A percentile compares a stretch with the other conserved stretches of the same genome.
phyloP scores from a whole-genome alignment of 2,113 vertebrate species.

The Pluvianellus socialis region DNA sequence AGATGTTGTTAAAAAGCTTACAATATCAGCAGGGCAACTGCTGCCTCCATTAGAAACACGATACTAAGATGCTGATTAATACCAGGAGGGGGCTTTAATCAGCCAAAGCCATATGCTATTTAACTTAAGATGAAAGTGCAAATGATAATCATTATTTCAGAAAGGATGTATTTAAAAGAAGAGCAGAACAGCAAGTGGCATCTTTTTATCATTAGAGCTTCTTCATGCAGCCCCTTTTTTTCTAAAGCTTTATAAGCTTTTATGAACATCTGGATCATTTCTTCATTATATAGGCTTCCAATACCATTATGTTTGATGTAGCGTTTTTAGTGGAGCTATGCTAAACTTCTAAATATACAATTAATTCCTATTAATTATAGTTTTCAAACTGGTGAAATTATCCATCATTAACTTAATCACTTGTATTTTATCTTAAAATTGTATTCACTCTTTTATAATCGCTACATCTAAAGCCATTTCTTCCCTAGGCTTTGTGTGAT shows the following conservation, averaged over 20 bases:
- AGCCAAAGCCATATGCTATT: slow-evolving; percentile 76
- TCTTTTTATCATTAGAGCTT: slow-evolving; percentile 73
- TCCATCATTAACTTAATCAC: slow-evolving; percentile 78
- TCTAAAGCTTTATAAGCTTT: slow-evolving; percentile 59
- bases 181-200: slow-evolving; percentile 74
- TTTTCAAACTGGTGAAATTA: slow-evolving; percentile 76
- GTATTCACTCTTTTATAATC: slow-evolving; percentile 66
- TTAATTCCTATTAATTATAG: slow-evolving; percentile 79
- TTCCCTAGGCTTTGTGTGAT: slow-evolving; percentile 16
- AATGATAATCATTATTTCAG: slow-evolving; percentile 77
- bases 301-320: slow-evolving; percentile 57
- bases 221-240: slow-evolving; percentile 55
- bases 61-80: slow-evolving; percentile 78
- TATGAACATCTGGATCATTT: slow-evolving; percentile 74
- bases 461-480: slow-evolving; percentile 58
- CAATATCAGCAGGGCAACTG: slow-evolving; percentile 71
- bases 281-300: slow-evolving; percentile 64
- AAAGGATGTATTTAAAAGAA: slow-evolving; percentile 75
- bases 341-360: slow-evolving; percentile 75
- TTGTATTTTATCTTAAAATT: slow-evolving; percentile 74
- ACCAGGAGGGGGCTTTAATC: slow-evolving; percentile 80
- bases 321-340: slow-evolving; percentile 20
- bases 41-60: slow-evolving; percentile 74
- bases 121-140: slow-evolving; percentile 79
- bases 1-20: slow-evolving; percentile 74